A percentile compares a stretch with the other conserved stretches of the same genome.
Conservation (phyloP, 2,888 invertebrate species). For the Volucella zonaria region DNA sequence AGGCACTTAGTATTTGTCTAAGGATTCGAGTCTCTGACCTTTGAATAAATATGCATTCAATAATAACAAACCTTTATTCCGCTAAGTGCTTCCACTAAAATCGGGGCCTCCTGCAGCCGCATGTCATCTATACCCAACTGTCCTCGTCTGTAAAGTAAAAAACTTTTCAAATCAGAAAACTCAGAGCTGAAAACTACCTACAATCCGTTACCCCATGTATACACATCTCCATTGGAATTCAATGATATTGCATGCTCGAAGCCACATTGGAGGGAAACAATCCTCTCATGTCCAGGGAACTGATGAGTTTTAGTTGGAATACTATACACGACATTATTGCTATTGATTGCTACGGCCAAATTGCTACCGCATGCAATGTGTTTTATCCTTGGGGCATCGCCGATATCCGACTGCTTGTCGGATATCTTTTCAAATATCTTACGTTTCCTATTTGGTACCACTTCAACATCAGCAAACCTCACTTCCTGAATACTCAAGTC, state of each 20-base stretch:
- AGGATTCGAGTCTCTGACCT: too few species aligned
- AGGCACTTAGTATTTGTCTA: too few species aligned
- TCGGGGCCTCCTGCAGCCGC: slow-evolving; percentile 85
- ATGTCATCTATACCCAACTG: slow-evolving; percentile 91
- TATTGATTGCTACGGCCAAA: slow-evolving; percentile 83
- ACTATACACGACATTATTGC: slow-evolving; percentile 85
- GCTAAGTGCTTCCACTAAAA: slow-evolving; percentile 88
- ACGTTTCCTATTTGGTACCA: slow-evolving; percentile 75
- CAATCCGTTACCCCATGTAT: slow-evolving; percentile 93
- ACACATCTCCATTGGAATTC: slow-evolving; percentile 88
- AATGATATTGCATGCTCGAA: slow-evolving; percentile 91
- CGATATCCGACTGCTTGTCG: slow-evolving; percentile 10
- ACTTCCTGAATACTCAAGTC: slow-evolving; percentile 74
- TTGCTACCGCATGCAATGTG: slow-evolving; percentile 83
- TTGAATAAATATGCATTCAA: background rate
- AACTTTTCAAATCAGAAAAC: background rate
- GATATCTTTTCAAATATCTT: slow-evolving; percentile 76
- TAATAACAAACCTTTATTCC: slow-evolving; percentile 85
- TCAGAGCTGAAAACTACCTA: slow-evolving; percentile 80
- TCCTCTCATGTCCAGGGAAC: slow-evolving; percentile 83
- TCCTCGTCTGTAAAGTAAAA: slow-evolving; percentile 87
- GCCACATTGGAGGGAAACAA: slow-evolving; percentile 88
- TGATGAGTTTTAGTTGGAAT: slow-evolving; percentile 85
- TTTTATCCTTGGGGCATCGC: slow-evolving; percentile 77
- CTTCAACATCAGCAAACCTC: slow-evolving; percentile 74